Evolutionary conservation across 2,797 vertebrate species (phyloP).

Genomic region (Margarornis squamiger): DNA sequence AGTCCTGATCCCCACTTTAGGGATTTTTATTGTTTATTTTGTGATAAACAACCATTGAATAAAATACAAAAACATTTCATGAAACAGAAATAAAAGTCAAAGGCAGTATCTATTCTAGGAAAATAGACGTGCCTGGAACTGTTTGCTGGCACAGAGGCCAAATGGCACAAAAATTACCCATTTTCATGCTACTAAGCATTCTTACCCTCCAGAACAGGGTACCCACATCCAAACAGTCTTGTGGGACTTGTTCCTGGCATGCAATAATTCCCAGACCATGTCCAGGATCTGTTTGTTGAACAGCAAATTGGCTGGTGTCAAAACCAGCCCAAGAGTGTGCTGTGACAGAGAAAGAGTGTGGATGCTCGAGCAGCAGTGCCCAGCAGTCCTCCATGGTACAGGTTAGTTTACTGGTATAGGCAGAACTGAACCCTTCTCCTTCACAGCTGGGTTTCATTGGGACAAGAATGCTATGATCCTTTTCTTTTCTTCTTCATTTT

Average conservation of each 20-base stretch:
- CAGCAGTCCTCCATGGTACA: fast-evolving
- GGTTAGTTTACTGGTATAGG: neutral
- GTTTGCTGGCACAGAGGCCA: neutral
- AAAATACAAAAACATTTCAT: neutral
- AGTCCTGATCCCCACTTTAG: neutral
- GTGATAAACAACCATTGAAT: neutral
- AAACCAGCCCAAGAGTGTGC: neutral
- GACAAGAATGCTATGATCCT: neutral
- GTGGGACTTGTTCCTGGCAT: neutral
- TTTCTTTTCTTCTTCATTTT: neutral
- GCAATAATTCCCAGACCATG: neutral
- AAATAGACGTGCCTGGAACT: neutral
- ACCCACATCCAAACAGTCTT: neutral
- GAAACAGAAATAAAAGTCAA: neutral
- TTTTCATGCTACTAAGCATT: neutral
- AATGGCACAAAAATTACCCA: neutral
- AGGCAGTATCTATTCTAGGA: neutral
- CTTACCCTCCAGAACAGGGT: neutral
- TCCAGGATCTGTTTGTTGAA: neutral
- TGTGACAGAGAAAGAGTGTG: neutral
- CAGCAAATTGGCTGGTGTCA: neutral
- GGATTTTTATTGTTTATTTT: neutral
- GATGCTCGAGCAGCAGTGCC: neutral
- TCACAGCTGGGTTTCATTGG: neutral
- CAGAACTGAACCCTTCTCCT: neutral